A percentile compares a stretch with the other conserved stretches of the same genome.
Evolutionary conservation across 2,113 vertebrate species (phyloP).

Genomic region (Donacobius atricapilla): DNA sequence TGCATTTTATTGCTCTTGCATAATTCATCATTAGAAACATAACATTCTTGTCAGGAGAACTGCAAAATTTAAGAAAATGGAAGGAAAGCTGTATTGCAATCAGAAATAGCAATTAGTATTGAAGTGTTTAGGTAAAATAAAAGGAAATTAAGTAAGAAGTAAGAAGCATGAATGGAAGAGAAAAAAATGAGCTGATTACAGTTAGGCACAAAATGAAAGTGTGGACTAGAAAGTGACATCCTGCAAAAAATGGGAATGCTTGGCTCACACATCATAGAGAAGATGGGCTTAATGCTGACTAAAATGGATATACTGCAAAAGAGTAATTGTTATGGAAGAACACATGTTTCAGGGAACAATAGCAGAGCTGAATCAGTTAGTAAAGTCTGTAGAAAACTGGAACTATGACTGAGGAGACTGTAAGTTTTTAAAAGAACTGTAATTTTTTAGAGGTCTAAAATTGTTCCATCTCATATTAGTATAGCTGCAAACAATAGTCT

Average conservation of each 20-base stretch:
- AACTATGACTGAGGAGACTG: neutral
- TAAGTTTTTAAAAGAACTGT: neutral
- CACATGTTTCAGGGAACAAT: neutral
- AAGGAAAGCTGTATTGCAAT: neutral
- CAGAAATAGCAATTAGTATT: neutral
- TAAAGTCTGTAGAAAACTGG: neutral
- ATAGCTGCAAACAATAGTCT: neutral
- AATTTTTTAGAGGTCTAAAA: neutral
- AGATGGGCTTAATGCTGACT: neutral
- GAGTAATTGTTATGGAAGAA: conserved; percentile 1
- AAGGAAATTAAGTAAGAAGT: neutral
- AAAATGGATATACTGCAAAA: neutral
- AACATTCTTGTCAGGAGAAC: conserved; percentile 30
- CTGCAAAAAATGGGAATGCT: neutral
- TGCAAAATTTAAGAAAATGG: conserved; percentile 35
- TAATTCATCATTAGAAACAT: conserved; percentile 48
- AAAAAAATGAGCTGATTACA: neutral
- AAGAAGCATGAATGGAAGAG: neutral
- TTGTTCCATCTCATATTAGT: neutral
- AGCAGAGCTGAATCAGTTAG: neutral
- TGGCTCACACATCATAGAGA: neutral
- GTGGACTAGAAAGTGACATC: neutral
- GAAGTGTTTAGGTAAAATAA: neutral
- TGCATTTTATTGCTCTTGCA: conserved; percentile 53
- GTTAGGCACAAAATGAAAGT: neutral